A percentile compares a stretch with the other conserved stretches of the same genome.
phyloP scores from a whole-genome alignment of 92 coral and sea anemone species.

The Scolanthus callimorphus region DNA sequence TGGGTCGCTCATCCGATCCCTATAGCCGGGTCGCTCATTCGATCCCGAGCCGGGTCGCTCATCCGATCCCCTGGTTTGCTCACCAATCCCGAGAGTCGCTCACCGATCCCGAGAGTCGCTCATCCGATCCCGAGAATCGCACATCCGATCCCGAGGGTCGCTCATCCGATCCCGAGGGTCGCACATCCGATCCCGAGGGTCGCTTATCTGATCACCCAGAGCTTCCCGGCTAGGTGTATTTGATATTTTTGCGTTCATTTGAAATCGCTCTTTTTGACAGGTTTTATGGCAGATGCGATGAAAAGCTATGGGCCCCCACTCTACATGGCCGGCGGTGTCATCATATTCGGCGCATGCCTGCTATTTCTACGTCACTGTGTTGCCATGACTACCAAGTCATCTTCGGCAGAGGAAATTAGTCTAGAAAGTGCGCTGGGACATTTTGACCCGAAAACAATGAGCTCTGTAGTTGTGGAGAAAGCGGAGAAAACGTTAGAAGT shows the following conservation, averaged over 20 bases:
- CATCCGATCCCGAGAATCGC: background rate
- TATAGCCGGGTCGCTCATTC: background rate
- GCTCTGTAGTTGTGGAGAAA: background rate
- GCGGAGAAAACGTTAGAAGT: background rate
- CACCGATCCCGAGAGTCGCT: background rate
- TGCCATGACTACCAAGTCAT: background rate
- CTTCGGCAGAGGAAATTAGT: constrained; percentile 11
- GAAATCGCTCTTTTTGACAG: constrained; percentile 2
- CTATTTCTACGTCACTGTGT: constrained; percentile 22
- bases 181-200: background rate
- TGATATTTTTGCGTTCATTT: too few species aligned
- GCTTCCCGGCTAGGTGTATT: too few species aligned
- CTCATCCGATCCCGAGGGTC: background rate
- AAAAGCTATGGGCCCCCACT: constrained; percentile 16
- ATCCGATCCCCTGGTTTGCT: background rate
- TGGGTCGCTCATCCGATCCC: background rate
- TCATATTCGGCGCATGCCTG: constrained; percentile 16
- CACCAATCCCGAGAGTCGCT: background rate
- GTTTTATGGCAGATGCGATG: constrained; percentile 26
- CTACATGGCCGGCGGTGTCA: constrained; percentile 22
- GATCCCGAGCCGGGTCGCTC: background rate
- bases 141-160: background rate
- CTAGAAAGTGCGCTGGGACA: too few species aligned
- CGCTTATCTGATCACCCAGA: background rate
- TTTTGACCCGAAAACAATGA: too few species aligned